Base-by-base conservation (phyloP, 2,888 invertebrate genomes). In the Lottia scabra region DNA sequence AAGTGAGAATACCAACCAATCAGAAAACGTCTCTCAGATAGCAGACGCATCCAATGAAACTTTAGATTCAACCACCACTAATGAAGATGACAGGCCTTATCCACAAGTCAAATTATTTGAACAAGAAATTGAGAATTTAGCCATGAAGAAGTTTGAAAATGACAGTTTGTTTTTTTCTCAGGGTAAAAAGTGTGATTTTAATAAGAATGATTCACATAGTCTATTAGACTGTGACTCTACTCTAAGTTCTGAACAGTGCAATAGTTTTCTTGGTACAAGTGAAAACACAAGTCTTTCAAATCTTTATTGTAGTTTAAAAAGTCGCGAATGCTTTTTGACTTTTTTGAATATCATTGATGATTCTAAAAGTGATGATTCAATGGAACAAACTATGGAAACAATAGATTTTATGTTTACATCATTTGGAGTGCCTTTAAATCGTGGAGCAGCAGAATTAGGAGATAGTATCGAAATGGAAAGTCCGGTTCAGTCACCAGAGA, bases 271-370 rank as follows among this genome's bases (percentile, higher is more conserved):
- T 38, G 66, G 48, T 44, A 56, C 62, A 2, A 72, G 73, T 46
- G 74, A 76, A 27, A 56, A 56, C 23, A 23, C 56, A 23, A 56
- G 56, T 65, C 75, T 73, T 67, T 64, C 74, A 45, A 73, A 75
- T 68, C 72, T 79, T 16, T 74, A 68, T 63, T 56, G 66, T 56
- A 72, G 75, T 64, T 63, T 75, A 45, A 76, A 78, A 8, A 78
- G 79, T 68, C 75, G 83, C 48, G 82, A 83, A 56, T 79, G 83
- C n/a, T 87, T 87, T 74, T 73, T 87, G 38, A 75, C 77, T 6
- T 83, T 81, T 73, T 73, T 87, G 43, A 82, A 82, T 48, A 82
- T 84, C 19, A 78, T 83, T 67, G 86, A 85, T 46, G 67, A 72
- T 65, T 71, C 74, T 48, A 73, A 71, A 13, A 73, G 70, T 56